A percentile compares a stretch with the other conserved stretches of the same genome.
These are phyloP conservation scores for Nomada hirtipes DNA, from an alignment of 2,888 invertebrate genomes.

Conservation along the genomic window DNA sequence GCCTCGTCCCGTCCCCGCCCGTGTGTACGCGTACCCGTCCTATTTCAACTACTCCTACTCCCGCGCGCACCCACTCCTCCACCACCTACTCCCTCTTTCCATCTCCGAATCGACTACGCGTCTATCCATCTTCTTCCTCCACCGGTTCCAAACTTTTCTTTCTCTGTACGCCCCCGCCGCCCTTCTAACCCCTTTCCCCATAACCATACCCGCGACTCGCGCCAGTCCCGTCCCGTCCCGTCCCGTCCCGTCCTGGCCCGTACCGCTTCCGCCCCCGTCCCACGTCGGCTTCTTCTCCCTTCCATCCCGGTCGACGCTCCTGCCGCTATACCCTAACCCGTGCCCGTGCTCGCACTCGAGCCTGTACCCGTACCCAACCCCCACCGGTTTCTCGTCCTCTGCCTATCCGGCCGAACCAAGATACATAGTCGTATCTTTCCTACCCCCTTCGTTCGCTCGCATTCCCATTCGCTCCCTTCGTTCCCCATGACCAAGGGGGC, in stretches of 20 bases:
- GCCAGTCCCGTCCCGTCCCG: not conserved
- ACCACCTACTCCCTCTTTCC: conserved; percentile 26
- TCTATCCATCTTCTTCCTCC: conserved; percentile 58
- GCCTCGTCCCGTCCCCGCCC: conserved; percentile 19
- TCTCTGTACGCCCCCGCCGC: conserved; percentile 32
- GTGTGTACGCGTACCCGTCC: conserved; percentile 45
- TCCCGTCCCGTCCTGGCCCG: not conserved
- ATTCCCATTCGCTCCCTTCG: conserved; percentile 31
- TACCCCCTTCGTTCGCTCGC: conserved; percentile 25
- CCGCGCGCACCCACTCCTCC: not conserved
- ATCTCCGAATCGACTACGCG: conserved; percentile 58
- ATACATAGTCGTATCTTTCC: conserved; percentile 22
- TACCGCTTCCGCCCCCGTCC: conserved; percentile 8
- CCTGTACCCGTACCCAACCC: not conserved
- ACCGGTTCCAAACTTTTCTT: conserved; percentile 53
- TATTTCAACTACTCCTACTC: conserved; percentile 38
- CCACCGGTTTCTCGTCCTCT: not conserved
- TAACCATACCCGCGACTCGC: not conserved
- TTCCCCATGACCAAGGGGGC: conserved; percentile 17
- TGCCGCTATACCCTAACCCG: conserved; percentile 5
- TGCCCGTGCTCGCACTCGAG: not conserved
- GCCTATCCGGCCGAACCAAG: conserved; percentile 24
- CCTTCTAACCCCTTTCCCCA: not conserved
- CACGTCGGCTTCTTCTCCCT: not conserved
- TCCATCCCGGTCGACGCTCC: not conserved